Conservation (phyloP, 2,113 vertebrate genomes). For the Sterrhoptilus dennistouni region DNA sequence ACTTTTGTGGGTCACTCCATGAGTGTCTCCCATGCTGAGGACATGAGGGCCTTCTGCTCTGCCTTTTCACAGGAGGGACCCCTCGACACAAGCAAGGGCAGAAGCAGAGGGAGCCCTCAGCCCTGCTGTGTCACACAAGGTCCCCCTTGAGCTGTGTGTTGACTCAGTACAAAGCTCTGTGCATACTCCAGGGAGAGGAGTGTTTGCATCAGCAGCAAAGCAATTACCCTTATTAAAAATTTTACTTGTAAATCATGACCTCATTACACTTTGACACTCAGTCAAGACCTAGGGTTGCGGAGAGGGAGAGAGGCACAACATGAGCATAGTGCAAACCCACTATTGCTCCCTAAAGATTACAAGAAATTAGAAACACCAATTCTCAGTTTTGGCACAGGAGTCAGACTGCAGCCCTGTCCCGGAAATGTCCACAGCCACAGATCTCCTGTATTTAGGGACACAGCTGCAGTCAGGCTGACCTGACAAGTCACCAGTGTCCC, state of each 20-base stretch:
- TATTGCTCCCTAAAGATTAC: not conserved
- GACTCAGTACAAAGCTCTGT: not conserved
- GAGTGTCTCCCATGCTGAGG: not conserved
- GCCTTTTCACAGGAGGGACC: not conserved
- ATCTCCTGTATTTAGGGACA: not conserved
- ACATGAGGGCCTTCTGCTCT: not conserved
- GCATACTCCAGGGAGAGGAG: not conserved
- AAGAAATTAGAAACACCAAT: not conserved
- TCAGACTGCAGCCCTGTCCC: not conserved
- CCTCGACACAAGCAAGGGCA: rapidly evolving
- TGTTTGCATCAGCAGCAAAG: slow-evolving; percentile 10
- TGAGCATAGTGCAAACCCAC: not conserved
- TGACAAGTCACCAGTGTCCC: not conserved
- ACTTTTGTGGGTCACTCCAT: not conserved
- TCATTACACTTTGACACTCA: not conserved
- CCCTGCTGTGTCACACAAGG: not conserved
- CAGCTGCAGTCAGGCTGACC: not conserved
- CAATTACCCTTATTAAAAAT: slow-evolving; percentile 8
- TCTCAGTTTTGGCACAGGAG: not conserved
- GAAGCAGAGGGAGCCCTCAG: not conserved
- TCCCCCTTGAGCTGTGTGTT: not conserved
- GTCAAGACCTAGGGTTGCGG: not conserved
- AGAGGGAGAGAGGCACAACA: not conserved
- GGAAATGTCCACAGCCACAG: not conserved
- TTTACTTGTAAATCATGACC: not conserved